Evolutionary conservation across 2,888 invertebrate species (phyloP).

Genomic region (Caenorhabditis doughertyi): DNA sequence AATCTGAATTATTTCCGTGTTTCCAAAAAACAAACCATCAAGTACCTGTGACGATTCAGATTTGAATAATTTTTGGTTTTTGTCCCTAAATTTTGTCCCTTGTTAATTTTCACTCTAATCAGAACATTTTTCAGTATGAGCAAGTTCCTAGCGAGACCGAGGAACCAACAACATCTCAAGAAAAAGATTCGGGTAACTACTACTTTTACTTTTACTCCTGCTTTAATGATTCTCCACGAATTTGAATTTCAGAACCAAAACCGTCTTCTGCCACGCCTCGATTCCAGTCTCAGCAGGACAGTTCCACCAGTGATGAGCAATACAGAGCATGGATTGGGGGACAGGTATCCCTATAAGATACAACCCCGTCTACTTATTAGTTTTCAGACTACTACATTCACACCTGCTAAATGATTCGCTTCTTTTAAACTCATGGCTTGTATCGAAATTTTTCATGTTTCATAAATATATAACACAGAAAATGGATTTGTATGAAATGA

Average conservation of each 20-base stretch:
- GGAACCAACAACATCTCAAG: neutral
- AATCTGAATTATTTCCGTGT: no score
- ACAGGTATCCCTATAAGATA: slow-evolving; percentile 6
- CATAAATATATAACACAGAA: slow-evolving; percentile 22
- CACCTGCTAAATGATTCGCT: neutral
- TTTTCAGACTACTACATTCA: slow-evolving; percentile 32
- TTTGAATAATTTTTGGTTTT: no score
- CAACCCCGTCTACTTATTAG: neutral
- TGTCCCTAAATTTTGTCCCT: neutral
- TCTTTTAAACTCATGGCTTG: no score
- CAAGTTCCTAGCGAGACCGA: slow-evolving; percentile 10
- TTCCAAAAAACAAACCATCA: no score
- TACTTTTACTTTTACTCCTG: no score
- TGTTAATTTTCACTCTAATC: neutral
- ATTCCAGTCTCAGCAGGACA: slow-evolving; percentile 12
- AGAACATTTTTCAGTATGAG: slow-evolving; percentile 21
- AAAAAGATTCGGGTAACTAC: neutral
- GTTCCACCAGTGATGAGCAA: neutral
- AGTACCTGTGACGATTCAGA: no score
- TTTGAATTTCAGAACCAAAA: no score
- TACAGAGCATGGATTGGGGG: slow-evolving; percentile 43
- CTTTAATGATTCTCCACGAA: neutral
- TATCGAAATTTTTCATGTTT: neutral
- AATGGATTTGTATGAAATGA: neutral
- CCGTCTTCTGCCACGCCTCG: slow-evolving; percentile 1